Evolutionary conservation across 2,888 invertebrate species (phyloP), one percentile per base, ranked within the genome.

Genomic region (Heteromurus nitidus): DNA sequence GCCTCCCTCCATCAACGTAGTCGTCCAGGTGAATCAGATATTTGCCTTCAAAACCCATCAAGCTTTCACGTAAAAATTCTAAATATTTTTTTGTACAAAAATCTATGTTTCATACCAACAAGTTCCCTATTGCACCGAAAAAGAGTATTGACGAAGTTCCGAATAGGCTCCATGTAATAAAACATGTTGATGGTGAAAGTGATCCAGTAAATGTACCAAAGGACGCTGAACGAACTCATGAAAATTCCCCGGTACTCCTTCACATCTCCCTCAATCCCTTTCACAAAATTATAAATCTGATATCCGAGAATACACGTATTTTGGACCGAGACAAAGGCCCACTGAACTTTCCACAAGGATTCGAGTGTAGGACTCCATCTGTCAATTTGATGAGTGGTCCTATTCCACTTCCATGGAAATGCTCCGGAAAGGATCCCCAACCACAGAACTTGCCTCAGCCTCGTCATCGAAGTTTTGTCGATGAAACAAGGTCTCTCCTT

Each of bases 351-450:
- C 80, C 80, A 83, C 44, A 83, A 0, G 22, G 55, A 65, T 50
- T 80, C 83, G 3, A 60, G 31, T 0, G 22, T 7, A 1, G 65
- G 80, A 18, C 36, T 47, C 75, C 74, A 83, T 26, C 36, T 75
- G 24, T 83, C 80, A 47, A 83, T 80, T 36, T 50, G 80, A 22
- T 72, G 62, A 13, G 55, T 67, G 31, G 70, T 58, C 2, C 18
- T 31, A 50, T 83, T 80, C 53, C 73, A 83, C 9, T 26, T 22
- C 80, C 80, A 83, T 0, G 83, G 83, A 42, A 83, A 73, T n/a
- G 83, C 50, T 0, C 74, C 69, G 1, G 76, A 76, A 3, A 47
- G 20, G 3, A 50, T 31, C 0, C 76, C 83, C 36, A 83, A 18
- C 3, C 72, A 1, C 36, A 83, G 30, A 22, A 83, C 44, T 36